Conservation (phyloP, 2,797 vertebrate species). For the Ctenosaura bakeri region DNA sequence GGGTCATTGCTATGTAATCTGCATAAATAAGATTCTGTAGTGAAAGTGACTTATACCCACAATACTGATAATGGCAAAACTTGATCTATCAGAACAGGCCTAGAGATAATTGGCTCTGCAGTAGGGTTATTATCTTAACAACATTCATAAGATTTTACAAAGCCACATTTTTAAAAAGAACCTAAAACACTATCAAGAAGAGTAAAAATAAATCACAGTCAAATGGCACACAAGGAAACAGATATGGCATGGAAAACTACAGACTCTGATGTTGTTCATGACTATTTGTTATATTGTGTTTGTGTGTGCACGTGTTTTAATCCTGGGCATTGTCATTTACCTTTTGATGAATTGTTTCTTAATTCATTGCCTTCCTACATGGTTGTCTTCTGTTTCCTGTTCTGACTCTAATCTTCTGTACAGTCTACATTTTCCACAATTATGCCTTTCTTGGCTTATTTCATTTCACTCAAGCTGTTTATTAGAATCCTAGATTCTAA, state of each 20-base stretch:
- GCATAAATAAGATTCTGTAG: constrained; percentile 36
- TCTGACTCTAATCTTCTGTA: not conserved
- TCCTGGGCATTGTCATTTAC: not conserved
- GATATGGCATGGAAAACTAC: not conserved
- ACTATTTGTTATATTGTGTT: not conserved
- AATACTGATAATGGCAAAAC: constrained; percentile 12
- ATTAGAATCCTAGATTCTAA: not conserved
- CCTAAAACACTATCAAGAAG: not conserved
- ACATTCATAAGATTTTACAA: constrained; percentile 20
- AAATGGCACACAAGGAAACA: constrained; percentile 7
- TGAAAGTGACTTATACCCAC: constrained; percentile 23
- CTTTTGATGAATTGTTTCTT: not conserved
- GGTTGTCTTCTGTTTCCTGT: not conserved
- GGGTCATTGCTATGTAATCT: constrained; percentile 5
- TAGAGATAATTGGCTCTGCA: constrained; percentile 7
- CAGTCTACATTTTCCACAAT: not conserved
- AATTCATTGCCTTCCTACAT: not conserved
- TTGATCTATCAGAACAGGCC: not conserved
- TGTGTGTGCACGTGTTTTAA: not conserved
- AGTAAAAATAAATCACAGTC: not conserved
- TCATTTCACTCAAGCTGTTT: not conserved
- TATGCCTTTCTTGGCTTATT: not conserved
- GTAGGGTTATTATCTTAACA: not conserved
- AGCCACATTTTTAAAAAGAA: not conserved
- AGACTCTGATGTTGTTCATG: not conserved